Evolutionary conservation across 2,797 vertebrate species (phyloP).

Genomic region (Cichlasoma orientale): DNA sequence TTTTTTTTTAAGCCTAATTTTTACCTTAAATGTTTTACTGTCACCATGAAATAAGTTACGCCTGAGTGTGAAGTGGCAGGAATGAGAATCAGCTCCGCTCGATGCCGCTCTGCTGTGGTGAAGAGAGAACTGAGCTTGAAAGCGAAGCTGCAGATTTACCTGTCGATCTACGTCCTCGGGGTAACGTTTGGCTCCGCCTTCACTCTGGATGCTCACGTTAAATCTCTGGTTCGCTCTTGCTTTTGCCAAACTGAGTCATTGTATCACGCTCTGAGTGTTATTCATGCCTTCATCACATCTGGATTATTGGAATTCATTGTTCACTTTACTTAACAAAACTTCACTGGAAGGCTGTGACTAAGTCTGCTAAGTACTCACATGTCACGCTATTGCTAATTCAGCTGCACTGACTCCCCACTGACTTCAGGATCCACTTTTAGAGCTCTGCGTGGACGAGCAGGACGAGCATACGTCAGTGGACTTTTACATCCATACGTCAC

Average conservation of each 20-base stretch:
- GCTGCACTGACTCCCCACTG: not conserved
- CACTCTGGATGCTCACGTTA: too few relatives aligned
- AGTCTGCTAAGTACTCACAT: not conserved
- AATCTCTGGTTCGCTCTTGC: too few relatives aligned
- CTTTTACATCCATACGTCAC: not conserved
- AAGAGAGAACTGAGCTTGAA: not conserved
- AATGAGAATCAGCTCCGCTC: too few relatives aligned
- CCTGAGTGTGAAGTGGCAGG: too few relatives aligned
- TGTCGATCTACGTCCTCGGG: too few relatives aligned
- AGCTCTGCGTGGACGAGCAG: fast-evolving
- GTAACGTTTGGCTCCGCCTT: too few relatives aligned
- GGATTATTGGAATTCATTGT: not conserved
- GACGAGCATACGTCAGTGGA: not conserved
- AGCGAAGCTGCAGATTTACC: not conserved
- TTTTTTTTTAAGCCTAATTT: not conserved
- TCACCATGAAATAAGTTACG: not conserved
- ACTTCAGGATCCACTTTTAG: not conserved
- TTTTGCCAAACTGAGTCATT: fast-evolving
- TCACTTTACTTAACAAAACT: not conserved
- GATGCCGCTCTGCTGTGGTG: not conserved
- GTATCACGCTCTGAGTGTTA: not conserved
- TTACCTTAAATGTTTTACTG: not conserved
- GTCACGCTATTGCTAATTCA: not conserved
- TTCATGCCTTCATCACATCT: not conserved
- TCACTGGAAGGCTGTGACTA: not conserved